These are phyloP conservation scores for Oasisia sp. DNA, from an alignment of 2,888 invertebrate genomes.

Conservation along the genomic window DNA sequence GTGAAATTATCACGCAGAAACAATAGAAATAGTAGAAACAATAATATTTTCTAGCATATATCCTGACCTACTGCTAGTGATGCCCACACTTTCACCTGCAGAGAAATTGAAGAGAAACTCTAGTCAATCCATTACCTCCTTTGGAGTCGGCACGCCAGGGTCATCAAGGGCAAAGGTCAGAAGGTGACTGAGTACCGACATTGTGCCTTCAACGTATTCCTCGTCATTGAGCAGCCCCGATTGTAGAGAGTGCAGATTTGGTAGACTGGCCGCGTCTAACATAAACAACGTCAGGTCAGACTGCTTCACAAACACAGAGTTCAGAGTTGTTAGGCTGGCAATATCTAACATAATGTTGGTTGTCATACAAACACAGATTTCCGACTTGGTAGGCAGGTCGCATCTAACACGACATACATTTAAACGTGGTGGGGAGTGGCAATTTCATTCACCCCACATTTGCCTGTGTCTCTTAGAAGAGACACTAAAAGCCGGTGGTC, in stretches of 20 bases:
- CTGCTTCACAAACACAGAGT: no score
- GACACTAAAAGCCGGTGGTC: no score
- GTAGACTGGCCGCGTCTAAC: slow-evolving; percentile 66
- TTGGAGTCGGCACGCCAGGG: slow-evolving; percentile 72
- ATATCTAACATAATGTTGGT: no score
- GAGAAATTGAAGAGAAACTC: background rate
- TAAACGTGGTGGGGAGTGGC: no score
- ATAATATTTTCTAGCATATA: background rate
- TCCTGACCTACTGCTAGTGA: background rate
- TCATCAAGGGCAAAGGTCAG: slow-evolving; percentile 92
- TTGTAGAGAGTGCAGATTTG: slow-evolving; percentile 87
- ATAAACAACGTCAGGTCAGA: background rate
- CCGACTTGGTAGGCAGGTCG: no score
- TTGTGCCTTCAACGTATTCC: slow-evolving; percentile 77
- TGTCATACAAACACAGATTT: no score
- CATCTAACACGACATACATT: background rate
- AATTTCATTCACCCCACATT: no score
- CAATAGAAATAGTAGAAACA: background rate
- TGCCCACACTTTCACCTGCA: background rate
- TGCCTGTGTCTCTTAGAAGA: no score
- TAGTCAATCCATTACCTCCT: slow-evolving; percentile 51
- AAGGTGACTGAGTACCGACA: slow-evolving; percentile 88
- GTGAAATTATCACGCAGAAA: no score
- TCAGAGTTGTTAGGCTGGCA: no score
- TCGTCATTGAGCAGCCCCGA: slow-evolving; percentile 84